Evolutionary conservation across 1,140 invertebrate genomes (phyloP), one percentile per base, ranked within the genome.

Genomic region (Steinernema khuongi): DNA sequence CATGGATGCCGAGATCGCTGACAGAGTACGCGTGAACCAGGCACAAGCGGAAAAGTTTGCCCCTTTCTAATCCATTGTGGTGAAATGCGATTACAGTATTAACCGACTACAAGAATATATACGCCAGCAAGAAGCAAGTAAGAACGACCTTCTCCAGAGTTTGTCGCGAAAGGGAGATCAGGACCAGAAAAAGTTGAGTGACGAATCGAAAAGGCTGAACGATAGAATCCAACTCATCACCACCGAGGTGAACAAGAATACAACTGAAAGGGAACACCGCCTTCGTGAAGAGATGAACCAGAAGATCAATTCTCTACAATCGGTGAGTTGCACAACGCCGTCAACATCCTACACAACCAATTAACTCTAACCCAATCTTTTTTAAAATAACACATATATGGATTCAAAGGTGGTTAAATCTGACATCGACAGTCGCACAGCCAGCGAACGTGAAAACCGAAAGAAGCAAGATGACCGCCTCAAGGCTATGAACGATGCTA

Each of bases 151-250:
- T 11, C 50, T 82, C 60, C 31, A 66, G 14, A 83, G 76, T 68
- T 28, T 82, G 18, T 71, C 81, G 0, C 71, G 77, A 14, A 79
- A 80, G 67, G 72, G 70, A 22, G 81, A 82, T 67, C 28, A 75
- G 14, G 79, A 81, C 44, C 74, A 79, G 69, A 81, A 79, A 14
- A 79, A 79, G 68, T 41, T 82, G 50, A 79, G 66, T 31, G 81
- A 82, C 70, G 81, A 82, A 72, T 71, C 81, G 1, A 44, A 71
- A 43, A 33, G 81, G n/a, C 67, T 82, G 4, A 81, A 82, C 66
- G 81, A 83, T 19, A 79, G 73, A 18, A 83, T 82, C 31, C 80
- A 74, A 14, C 68, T 82, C 43, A 81, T 81, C 30, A 80, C 80
- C 0, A 72, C 66, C 1, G 80, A 81, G 50, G 75, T 81, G 18